Evolutionary conservation across 2,113 vertebrate genomes (phyloP), one percentile per base, ranked within the genome.

Genomic region (Furnarius figulus): DNA sequence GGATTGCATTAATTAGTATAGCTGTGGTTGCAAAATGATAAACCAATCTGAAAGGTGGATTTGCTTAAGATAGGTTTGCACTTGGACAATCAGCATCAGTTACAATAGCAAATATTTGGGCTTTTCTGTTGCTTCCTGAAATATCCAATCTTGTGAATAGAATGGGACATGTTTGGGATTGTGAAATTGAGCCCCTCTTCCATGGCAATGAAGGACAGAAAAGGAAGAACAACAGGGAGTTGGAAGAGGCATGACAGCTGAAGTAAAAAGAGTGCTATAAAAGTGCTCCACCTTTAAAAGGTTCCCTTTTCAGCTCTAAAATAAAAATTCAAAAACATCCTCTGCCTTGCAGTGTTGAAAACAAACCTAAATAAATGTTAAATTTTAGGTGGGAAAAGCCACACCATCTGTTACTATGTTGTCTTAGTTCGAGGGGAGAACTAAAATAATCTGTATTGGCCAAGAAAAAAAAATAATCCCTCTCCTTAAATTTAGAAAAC

Each of bases 121-220:
- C 1, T 21, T 70, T 83, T 76, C 33, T 75, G 8, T 24, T 50
- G 31, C 25, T 14, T 42, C 62, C n/a, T 67, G 55, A 71, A 67
- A 4, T 8, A 46, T 16, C 18, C 46, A 20, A 39, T 59, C 28
- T 61, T 4, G 2, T 59, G 27, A 75, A 63, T 35, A 19, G 28
- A 66, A 78, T 31, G 11, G 24, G 14, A 53, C 7, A 7, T 4
- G 4, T 55, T 44, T 63, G 33, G 14, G 22, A 56, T 16, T 39
- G 28, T 3, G 14, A 88, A 73, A 75, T 1, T 3, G 3, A 40
- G 2, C 0, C 0, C 0, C 2, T 47, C 12, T 49, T 73, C 24
- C 52, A n/a, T 18, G 17, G 14, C 0, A 9, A 18, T 23, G 9
- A 70, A 65, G 37, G 37, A 31, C 4, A 55, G 22, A 79, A 82